These are phyloP conservation scores for Cricetomys ansorgei DNA, from an alignment of 2,113 vertebrate genomes.

Conservation along the genomic window DNA sequence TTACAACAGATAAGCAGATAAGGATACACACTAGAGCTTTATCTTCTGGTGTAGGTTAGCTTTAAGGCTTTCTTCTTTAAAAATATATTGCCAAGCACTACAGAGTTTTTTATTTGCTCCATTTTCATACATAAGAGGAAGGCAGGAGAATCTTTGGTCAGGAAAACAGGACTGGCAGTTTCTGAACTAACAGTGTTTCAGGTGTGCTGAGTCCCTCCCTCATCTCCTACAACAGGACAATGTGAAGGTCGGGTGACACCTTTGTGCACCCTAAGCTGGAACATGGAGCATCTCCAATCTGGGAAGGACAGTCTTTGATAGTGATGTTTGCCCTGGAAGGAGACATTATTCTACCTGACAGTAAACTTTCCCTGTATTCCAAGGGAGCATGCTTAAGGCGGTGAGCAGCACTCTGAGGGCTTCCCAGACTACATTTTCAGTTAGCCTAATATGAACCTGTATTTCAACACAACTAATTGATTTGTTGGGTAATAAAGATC, in stretches of 20 bases:
- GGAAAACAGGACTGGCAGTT: neutral
- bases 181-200: neutral
- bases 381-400: neutral
- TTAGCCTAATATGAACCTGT: neutral
- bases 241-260: neutral
- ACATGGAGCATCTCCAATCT: neutral
- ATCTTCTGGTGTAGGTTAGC: neutral
- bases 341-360: neutral
- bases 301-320: neutral
- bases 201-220: neutral
- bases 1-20: neutral
- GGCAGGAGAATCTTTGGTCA: neutral
- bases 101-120: neutral
- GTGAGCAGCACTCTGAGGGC: neutral
- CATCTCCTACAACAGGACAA: neutral
- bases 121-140: neutral
- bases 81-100: neutral
- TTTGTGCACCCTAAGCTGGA: neutral
- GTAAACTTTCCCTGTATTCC: neutral
- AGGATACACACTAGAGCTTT: neutral
- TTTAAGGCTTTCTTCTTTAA: neutral
- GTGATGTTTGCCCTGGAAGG: neutral
- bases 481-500: neutral
- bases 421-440: neutral
- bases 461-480: neutral